Evolutionary conservation across 2,888 invertebrate genomes (phyloP), one percentile per base, ranked within the genome.

Genomic region (Lingula anatina): DNA sequence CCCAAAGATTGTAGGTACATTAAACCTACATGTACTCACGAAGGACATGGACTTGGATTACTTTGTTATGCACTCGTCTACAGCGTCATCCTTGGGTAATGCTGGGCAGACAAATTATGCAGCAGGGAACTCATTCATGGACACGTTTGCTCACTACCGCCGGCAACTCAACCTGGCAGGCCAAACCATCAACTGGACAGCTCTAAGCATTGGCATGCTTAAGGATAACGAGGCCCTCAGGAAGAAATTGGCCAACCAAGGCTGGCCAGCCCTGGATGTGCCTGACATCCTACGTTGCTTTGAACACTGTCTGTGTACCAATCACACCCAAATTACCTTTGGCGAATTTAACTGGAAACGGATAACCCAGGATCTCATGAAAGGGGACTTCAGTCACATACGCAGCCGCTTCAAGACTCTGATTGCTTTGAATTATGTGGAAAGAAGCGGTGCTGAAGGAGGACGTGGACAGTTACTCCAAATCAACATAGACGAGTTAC

Each of bases 1-100:
- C 3, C 62, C 68, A 18, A 68, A 68, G 47, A 57, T 68, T 4
- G 44, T 56, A 23, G 66, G 66, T 20, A 51, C 60, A 15, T 59
- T 61, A 58, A 68, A 68, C 44, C 45, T 68, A 27, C 66, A 68
- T 41, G 21, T 50, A 21, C 49, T 54, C 5, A 59, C 62, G 2
- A 36, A 46, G 38, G 18, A 53, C n/a, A 27, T 50, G 7, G 28
- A 41, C 12, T 51, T 66, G 21, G 66, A 68, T 49, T 64, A 53
- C 36, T 67, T 68, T 47, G 54, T 68, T 4, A 47, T 67, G 31
- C 59, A 63, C 27, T 42, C 42, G 18, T 42, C 42, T 9, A 42
- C 27, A 12, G 42, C 42, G 2, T 42, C 42, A 21, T 42, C 27
- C n/a, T 42, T 42, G 25, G 42, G 26, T 27, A 26, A 25, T 1